These are phyloP conservation scores for Saimiri boliviensis DNA, from an alignment of 2,113 vertebrate genomes.

Conservation along the genomic window DNA sequence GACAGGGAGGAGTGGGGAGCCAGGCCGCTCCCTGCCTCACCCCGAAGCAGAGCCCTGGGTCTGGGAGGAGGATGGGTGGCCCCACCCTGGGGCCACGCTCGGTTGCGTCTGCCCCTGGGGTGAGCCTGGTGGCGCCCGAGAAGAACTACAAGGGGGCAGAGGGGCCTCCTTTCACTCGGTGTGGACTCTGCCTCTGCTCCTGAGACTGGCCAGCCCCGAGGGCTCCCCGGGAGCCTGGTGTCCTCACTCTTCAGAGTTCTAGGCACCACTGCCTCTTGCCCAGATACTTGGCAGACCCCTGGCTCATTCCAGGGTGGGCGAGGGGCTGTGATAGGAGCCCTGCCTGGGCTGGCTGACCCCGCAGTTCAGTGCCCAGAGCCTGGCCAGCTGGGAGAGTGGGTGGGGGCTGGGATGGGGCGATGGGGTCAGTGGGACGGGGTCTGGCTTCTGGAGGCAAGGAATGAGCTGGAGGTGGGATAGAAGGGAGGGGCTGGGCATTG, in stretches of 20 bases:
- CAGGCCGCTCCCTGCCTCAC: neutral
- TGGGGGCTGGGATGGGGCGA: accelerated
- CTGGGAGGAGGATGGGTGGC: neutral
- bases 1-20: neutral
- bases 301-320: too few species aligned
- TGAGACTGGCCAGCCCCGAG: neutral
- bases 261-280: too few species aligned
- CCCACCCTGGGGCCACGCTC: too few species aligned
- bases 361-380: too few species aligned
- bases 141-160: neutral
- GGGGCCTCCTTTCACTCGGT: neutral
- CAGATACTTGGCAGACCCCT: too few species aligned
- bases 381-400: neutral
- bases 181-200: neutral
- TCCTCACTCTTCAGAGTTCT: neutral
- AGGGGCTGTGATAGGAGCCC: too few species aligned
- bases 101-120: neutral
- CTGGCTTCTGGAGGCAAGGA: neutral
- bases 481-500: neutral
- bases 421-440: too few species aligned
- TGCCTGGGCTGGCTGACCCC: too few species aligned
- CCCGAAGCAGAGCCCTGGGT: neutral
- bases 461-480: too few species aligned
- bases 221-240: neutral
- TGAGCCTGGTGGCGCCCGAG: neutral